Evolutionary conservation across 2,113 vertebrate species (phyloP).

Genomic region (Odocoileus hemionus): DNA sequence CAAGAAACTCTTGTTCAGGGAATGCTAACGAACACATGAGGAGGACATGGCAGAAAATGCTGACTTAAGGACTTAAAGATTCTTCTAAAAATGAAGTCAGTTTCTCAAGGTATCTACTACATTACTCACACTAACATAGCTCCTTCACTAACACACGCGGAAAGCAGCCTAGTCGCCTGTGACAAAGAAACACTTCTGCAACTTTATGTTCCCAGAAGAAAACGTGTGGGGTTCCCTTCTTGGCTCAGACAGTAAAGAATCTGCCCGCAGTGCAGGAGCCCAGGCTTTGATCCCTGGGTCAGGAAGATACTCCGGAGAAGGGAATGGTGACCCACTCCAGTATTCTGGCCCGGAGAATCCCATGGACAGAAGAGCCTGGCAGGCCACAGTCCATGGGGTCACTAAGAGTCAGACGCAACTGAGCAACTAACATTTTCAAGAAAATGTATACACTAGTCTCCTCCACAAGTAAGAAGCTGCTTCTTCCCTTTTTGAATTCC

Average conservation of each 20-base stretch:
- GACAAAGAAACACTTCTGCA: background rate
- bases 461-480: background rate
- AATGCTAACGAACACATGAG: background rate
- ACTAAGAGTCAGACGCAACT: background rate
- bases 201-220: background rate
- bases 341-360: background rate
- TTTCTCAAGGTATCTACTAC: background rate
- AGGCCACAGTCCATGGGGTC: background rate
- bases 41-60: background rate
- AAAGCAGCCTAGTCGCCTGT: background rate
- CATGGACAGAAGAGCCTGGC: background rate
- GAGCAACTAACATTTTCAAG: background rate
- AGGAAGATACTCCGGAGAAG: background rate
- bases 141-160: background rate
- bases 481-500: background rate
- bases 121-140: background rate
- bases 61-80: fast-evolving
- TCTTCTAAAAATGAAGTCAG: background rate
- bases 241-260: background rate
- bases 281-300: fast-evolving
- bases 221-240: background rate
- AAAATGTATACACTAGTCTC: background rate
- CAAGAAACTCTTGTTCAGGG: background rate
- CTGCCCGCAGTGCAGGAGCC: background rate
- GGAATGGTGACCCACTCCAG: background rate